Conservation (phyloP, 1,140 invertebrate species). For the Drosophila tsacasi region DNA sequence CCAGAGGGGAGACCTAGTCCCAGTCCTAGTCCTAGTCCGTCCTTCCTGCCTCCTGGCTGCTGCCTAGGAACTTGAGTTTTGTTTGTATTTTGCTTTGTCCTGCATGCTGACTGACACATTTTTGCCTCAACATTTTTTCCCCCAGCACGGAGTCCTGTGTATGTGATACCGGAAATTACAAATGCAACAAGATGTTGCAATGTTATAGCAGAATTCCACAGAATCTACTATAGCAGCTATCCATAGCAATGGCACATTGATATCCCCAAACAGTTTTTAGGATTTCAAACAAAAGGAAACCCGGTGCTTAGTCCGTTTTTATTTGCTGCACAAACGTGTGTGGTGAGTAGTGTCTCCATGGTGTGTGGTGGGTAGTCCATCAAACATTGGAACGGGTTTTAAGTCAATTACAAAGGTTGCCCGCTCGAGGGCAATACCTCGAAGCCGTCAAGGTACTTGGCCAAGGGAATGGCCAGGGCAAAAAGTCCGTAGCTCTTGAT, state of each 20-base stretch:
- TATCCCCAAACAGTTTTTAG: not conserved
- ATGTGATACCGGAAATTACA: slow-evolving; percentile 73
- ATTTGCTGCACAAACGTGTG: not conserved
- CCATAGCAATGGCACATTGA: not conserved
- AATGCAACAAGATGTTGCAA: slow-evolving; percentile 79
- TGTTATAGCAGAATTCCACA: slow-evolving; percentile 7
- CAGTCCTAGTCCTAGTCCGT: not conserved
- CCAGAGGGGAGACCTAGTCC: slow-evolving; percentile 13
- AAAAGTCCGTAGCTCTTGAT: slow-evolving; percentile 61
- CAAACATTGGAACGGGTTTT: not conserved
- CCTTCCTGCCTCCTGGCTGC: not conserved
- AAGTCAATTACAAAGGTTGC: not conserved
- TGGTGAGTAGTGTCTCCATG: too few species aligned
- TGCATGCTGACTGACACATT: slow-evolving; percentile 77
- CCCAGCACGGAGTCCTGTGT: slow-evolving; percentile 7
- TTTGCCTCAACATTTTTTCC: slow-evolving; percentile 23
- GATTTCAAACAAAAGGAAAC: not conserved
- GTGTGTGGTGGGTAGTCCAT: too few species aligned
- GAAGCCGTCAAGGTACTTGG: slow-evolving; percentile 21
- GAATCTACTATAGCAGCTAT: not conserved
- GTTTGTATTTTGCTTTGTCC: slow-evolving; percentile 77
- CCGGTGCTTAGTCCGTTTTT: not conserved
- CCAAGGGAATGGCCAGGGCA: slow-evolving; percentile 32
- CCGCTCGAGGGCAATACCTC: slow-evolving; percentile 1
- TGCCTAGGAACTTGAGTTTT: slow-evolving; percentile 57